phyloP scores from a whole-genome alignment of 1,140 invertebrate genomes.

The Papilio helenus region DNA sequence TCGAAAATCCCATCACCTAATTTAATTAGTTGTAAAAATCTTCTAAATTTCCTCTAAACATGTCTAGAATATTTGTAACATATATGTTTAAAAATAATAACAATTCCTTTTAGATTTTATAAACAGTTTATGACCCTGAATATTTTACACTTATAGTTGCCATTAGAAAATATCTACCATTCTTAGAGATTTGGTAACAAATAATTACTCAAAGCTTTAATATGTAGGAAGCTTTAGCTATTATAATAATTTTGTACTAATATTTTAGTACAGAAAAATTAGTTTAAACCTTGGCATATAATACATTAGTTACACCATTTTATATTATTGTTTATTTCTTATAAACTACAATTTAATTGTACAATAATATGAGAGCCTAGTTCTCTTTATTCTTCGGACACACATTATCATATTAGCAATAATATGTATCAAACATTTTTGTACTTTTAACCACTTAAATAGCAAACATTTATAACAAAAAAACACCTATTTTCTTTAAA shows the following conservation, averaged over 20 bases:
- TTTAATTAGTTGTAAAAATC: conserved; percentile 49
- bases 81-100: conserved; percentile 44
- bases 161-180: conserved; percentile 12
- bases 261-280: conserved; percentile 5
- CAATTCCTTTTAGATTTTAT: conserved; percentile 15
- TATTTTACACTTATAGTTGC: conserved; percentile 6
- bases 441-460: conserved; percentile 37
- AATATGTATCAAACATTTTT: conserved; percentile 42
- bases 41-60: conserved; percentile 50
- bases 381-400: conserved; percentile 38
- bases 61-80: conserved; percentile 38
- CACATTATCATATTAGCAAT: conserved; percentile 62
- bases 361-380: not conserved
- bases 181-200: conserved; percentile 16
- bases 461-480: conserved; percentile 31
- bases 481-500: not conserved
- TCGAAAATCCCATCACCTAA: not conserved
- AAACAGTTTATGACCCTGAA: conserved; percentile 20
- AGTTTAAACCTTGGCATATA: conserved; percentile 1
- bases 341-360: not conserved
- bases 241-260: not conserved
- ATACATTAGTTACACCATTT: conserved; percentile 4
- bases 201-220: not conserved
- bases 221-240: not conserved
- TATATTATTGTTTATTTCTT: not conserved